phyloP scores from a whole-genome alignment of 2,888 invertebrate genomes.

The Halictus ligatus region DNA sequence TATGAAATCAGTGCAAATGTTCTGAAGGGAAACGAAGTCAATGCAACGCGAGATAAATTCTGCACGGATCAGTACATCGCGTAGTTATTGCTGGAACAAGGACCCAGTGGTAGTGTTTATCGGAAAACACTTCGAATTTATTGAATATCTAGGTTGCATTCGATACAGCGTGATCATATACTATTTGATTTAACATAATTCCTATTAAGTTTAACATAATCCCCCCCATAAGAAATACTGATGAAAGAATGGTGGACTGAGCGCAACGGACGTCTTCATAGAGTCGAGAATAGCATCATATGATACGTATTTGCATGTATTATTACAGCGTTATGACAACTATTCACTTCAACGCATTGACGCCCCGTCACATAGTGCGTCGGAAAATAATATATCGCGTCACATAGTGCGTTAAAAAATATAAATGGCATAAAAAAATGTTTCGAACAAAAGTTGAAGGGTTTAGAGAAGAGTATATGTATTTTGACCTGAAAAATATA shows the following conservation, averaged over 20 bases:
- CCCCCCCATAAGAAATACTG: background rate
- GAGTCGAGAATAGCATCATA: background rate
- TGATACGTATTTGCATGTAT: background rate
- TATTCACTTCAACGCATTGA: background rate
- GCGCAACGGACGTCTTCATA: background rate
- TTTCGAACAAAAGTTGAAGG: too few relatives aligned
- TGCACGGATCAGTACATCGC: slow-evolving; percentile 21
- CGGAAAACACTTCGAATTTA: slow-evolving; percentile 38
- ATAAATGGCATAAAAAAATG: too few relatives aligned
- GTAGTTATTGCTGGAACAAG: slow-evolving; percentile 39
- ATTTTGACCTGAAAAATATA: too few relatives aligned
- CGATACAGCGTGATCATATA: background rate
- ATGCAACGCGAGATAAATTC: slow-evolving; percentile 29
- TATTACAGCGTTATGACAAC: background rate
- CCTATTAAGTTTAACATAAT: slow-evolving; percentile 37
- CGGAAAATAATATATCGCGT: too few relatives aligned
- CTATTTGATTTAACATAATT: slow-evolving; percentile 35
- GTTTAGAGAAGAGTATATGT: too few relatives aligned
- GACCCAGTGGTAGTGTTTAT: slow-evolving; percentile 24
- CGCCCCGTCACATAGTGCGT: too few relatives aligned
- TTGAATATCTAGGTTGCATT: slow-evolving; percentile 34
- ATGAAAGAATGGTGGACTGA: background rate
- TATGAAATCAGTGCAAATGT: slow-evolving; percentile 22
- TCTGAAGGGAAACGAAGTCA: slow-evolving; percentile 7
- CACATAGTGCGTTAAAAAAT: too few relatives aligned